Evolutionary conservation across 2,888 invertebrate species (phyloP).

Genomic region (Aproaerema taeniolella): DNA sequence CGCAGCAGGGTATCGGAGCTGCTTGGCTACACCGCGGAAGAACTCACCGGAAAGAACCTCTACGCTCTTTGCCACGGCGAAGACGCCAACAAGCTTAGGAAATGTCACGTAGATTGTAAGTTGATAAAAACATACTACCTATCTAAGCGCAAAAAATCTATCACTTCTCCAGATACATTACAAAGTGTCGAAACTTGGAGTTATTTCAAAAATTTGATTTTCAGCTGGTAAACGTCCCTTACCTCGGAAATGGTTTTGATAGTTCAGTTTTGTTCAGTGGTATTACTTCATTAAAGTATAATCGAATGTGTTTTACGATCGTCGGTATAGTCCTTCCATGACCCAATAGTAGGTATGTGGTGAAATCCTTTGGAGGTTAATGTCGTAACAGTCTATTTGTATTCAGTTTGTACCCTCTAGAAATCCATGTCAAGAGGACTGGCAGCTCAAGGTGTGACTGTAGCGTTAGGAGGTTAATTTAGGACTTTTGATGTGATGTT

Average conservation of each 20-base stretch:
- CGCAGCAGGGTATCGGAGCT: slow-evolving; percentile 91
- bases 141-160: no score
- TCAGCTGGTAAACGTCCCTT: no score
- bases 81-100: slow-evolving; percentile 94
- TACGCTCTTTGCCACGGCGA: slow-evolving; percentile 97
- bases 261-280: no score
- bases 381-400: slow-evolving; percentile 67
- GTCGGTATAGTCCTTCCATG: slow-evolving; percentile 51
- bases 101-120: slow-evolving; percentile 97
- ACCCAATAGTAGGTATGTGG: slow-evolving; percentile 70
- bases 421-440: slow-evolving; percentile 75
- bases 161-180: no score
- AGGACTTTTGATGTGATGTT: no score
- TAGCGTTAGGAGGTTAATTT: slow-evolving; percentile 61
- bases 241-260: background rate
- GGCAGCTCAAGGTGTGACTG: slow-evolving; percentile 54
- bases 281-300: slow-evolving; percentile 7
- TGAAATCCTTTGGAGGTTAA: slow-evolving; percentile 61
- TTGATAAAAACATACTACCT: no score
- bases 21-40: slow-evolving; percentile 94
- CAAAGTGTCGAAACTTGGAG: no score
- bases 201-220: no score
- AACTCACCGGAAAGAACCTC: slow-evolving; percentile 94
- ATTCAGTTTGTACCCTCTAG: slow-evolving; percentile 64
- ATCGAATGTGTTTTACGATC: slow-evolving; percentile 12